These are phyloP conservation scores for Phoronis australis DNA, from an alignment of 2,888 invertebrate genomes.

Conservation along the genomic window DNA sequence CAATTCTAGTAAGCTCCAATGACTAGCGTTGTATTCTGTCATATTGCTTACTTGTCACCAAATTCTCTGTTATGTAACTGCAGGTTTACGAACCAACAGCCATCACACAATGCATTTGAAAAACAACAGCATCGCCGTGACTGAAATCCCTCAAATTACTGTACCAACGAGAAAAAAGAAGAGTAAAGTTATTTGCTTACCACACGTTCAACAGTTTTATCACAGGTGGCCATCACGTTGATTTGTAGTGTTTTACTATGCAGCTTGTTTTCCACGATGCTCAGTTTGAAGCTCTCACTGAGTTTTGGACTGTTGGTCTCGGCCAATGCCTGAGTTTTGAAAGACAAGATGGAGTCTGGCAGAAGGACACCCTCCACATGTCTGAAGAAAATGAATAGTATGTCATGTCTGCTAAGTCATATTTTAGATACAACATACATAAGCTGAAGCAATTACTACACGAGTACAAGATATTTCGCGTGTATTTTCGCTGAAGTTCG, in stretches of 20 bases:
- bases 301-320: conserved; percentile 72
- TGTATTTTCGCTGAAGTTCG: too few species aligned
- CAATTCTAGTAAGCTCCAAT: too few species aligned
- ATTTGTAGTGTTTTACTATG: conserved; percentile 84
- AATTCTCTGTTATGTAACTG: too few species aligned
- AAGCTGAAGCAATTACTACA: too few species aligned
- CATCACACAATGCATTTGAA: too few species aligned
- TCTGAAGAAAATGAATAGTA: conserved; percentile 58
- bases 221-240: conserved; percentile 60
- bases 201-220: conserved; percentile 71
- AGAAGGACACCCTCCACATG: conserved; percentile 73
- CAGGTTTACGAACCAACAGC: too few species aligned
- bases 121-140: too few species aligned
- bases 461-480: too few species aligned
- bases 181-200: conserved; percentile 59
- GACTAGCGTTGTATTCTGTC: too few species aligned
- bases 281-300: conserved; percentile 72
- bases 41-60: too few species aligned
- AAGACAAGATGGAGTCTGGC: conserved; percentile 58
- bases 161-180: not conserved
- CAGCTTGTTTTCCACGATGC: conserved; percentile 69
- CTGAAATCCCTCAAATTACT: too few species aligned
- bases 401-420: too few species aligned
- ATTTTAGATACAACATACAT: not conserved
- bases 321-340: conserved; percentile 66